Conservation (phyloP, 1,140 invertebrate genomes). For the Cepaea nemoralis region DNA sequence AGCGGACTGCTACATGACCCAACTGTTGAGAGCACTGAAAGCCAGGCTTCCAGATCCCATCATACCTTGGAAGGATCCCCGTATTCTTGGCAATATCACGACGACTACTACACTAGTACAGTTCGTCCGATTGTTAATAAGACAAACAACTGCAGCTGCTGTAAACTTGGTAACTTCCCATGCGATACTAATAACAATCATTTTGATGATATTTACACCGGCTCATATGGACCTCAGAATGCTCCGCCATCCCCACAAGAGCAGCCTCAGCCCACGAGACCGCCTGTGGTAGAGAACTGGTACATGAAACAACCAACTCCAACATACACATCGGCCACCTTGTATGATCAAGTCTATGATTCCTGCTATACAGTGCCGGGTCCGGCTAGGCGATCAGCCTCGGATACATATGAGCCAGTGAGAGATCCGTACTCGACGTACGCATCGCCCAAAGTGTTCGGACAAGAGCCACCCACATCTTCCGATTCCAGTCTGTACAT, state of each 20-base stretch:
- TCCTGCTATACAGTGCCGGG: not conserved
- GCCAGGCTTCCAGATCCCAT: not conserved
- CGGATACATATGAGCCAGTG: not conserved
- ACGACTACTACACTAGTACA: not conserved
- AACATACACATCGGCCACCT: not conserved
- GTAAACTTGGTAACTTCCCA: not conserved
- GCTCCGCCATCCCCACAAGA: not conserved
- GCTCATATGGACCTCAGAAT: not conserved
- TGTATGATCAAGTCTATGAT: not conserved
- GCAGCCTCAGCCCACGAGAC: not conserved
- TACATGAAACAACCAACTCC: not conserved
- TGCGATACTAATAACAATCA: conserved; percentile 22
- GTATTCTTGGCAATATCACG: not conserved
- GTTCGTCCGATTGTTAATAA: not conserved
- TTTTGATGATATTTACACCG: conserved; percentile 25
- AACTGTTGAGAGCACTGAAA: not conserved
- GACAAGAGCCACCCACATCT: not conserved
- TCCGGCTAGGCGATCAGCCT: not conserved
- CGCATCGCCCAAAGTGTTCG: not conserved
- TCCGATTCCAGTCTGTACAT: not conserved
- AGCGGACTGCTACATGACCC: not conserved
- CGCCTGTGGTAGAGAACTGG: not conserved
- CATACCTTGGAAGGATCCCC: not conserved
- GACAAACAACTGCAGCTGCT: not conserved
- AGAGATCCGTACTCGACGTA: not conserved